Percentiles rank a stretch among this genome's conserved stretches.
phyloP scores from a whole-genome alignment of 1,140 invertebrate genomes.

The Idris sp. region DNA sequence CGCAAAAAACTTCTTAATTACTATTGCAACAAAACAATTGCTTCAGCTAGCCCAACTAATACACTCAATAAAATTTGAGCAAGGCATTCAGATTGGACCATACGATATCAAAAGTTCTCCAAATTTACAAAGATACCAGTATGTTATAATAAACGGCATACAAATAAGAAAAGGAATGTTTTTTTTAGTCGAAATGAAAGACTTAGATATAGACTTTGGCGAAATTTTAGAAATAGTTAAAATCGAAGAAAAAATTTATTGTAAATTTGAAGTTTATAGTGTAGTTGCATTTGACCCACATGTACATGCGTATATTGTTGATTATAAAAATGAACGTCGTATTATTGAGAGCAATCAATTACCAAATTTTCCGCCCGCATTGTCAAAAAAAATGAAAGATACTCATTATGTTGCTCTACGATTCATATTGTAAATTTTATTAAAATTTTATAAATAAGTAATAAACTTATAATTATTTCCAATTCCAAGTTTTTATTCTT shows the following conservation, averaged over 20 bases:
- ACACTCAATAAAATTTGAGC: no score
- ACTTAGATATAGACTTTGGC: not conserved
- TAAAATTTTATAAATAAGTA: no score
- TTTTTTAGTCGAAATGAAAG: not conserved
- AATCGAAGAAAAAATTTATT: slow-evolving; percentile 1
- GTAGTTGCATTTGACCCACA: slow-evolving; percentile 3
- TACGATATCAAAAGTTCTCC: no score
- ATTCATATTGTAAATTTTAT: slow-evolving; percentile 1
- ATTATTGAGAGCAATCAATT: not conserved
- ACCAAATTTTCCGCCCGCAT: not conserved
- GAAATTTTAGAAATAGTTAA: slow-evolving; percentile 4
- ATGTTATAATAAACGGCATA: no score
- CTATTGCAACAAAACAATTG: no score
- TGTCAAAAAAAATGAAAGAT: not conserved
- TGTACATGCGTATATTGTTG: slow-evolving; percentile 10
- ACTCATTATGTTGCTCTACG: slow-evolving; percentile 2
- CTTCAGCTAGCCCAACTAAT: no score
- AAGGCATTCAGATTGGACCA: no score
- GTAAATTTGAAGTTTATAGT: not conserved
- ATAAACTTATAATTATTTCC: no score
- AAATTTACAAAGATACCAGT: no score
- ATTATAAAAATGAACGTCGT: slow-evolving; percentile 3
- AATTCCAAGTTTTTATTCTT: no score
- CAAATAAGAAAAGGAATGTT: slow-evolving; percentile 8
- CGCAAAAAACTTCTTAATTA: no score